Base-by-base conservation (phyloP, 1,140 invertebrate genomes). In the Penaeus vannamei region DNA sequence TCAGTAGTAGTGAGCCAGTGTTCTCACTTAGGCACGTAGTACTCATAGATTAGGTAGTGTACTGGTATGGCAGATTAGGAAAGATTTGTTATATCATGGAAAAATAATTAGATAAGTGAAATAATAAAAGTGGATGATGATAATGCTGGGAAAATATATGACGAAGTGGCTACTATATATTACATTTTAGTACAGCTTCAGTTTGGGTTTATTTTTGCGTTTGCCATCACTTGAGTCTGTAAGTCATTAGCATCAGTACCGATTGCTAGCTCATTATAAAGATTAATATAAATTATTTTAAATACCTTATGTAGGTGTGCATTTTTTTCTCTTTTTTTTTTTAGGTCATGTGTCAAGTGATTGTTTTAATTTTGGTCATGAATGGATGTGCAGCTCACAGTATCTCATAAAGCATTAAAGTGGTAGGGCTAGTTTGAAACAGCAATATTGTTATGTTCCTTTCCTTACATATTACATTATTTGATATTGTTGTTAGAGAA, bases 1-100 rank as follows among this genome's bases (percentile, higher is more conserved):
- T n/a, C 61, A 64, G 32, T 84, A 84, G 83, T 84, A 42, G 62
- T 84, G 83, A 84, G 83, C 32, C 46, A 66, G 5, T 26, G 60
- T 61, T 53, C 83, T 84, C 62, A 69, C 83, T 64, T 69, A 84
- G 83, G 83, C 64, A 84, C 83, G 83, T 84, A 84, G 83, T 84
- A 84, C 46, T 84, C 66, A 46, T 84, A 84, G 62, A n/a, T 42
- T 46, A 64, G 64, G 61, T 84, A 84, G 83, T 84, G 60, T 84
- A 84, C 42, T 84, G 83, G 69, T 84, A 69, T 84, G 32, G 23
- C 83, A 66, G 83, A 42, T 84, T 61, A 36, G 20, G 23, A 66
- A 22, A 59, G 19, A 59, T 81, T 60, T 81, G 60, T 81, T 81
- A 60, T 59, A 81, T 19, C 46, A 12, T 84, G 42, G 64, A 36